Evolutionary conservation across 1,140 invertebrate species (phyloP), one percentile per base, ranked within the genome.

Genomic region (Lysiphlebus fabarum): DNA sequence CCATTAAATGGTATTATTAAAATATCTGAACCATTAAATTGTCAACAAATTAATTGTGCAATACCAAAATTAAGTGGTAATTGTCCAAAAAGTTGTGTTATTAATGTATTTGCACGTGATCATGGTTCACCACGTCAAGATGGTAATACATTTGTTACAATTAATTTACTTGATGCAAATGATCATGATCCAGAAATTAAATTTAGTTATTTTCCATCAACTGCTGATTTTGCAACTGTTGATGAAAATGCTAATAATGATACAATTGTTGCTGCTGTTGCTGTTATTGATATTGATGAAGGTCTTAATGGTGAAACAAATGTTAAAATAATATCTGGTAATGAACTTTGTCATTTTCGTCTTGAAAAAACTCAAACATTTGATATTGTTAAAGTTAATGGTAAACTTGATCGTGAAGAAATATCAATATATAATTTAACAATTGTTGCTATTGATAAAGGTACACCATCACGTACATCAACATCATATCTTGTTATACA

Each of bases 111-210:
- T 71, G 95, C 95, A 9, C 82, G 90, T 50, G 96, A 98, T 80
- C 90, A 96, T 66, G 95, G 95, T 1, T 87, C 87, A 7, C 93
- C 93, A 0, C 78, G 91, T 38, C 92, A 96, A 75, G 90, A 94
- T 71, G 94, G 94, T 5, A 82, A 95, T 43, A 94, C 95, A 17
- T 98, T 97, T 78, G 91, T 98, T 1, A 96, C 92, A 5, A 92
- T 98, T 0, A 96, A 93, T 77, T 80, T 98, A 11, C 81, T 96
- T 38, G 95, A 97, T 74, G 90, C 92, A 2, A 97, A 97, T 77
- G 93, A 97, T 82, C 94, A 98, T 72, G 92, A 94, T 79, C 96
- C 95, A 5, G 84, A 90, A 33, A 96, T 98, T 51, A 87, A 87
- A 59, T 96, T 98, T 71, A 86, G 87, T 7, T 95, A 95, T 74